Evolutionary conservation across 53 echinoderm and acorn worm genomes (phyloP).

Genomic region (Apostichopus leukothele): DNA sequence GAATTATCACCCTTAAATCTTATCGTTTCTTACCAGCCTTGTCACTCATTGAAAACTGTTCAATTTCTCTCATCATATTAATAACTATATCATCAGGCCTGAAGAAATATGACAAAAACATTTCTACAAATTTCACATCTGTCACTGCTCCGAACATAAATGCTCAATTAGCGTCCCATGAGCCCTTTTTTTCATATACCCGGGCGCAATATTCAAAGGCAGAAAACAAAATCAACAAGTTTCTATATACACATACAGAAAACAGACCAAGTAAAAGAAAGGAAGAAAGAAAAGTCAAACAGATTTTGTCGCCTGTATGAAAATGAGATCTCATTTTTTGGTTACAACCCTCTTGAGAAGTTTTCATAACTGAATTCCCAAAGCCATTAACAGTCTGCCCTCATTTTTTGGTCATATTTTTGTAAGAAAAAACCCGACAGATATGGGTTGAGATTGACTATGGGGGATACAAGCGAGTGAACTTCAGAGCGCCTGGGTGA

Average conservation of each 20-base stretch:
- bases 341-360: slow-evolving; percentile 31
- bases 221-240: slow-evolving; percentile 33
- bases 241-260: background rate
- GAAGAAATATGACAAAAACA: slow-evolving; percentile 28
- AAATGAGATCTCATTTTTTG: slow-evolving; percentile 35
- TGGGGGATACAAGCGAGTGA: slow-evolving; percentile 38
- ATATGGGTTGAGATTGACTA: slow-evolving; percentile 38
- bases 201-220: slow-evolving; percentile 3
- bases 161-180: slow-evolving; percentile 32
- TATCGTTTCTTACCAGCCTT: background rate
- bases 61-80: background rate
- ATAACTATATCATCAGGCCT: background rate
- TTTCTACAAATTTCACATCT: slow-evolving; percentile 15
- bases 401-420: slow-evolving; percentile 28
- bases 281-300: background rate
- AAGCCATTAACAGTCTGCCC: slow-evolving; percentile 38
- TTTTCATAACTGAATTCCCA: slow-evolving; percentile 40
- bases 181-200: background rate
- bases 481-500: slow-evolving; percentile 27
- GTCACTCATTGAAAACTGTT: background rate
- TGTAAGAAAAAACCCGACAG: slow-evolving; percentile 18
- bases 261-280: background rate
- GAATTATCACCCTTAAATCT: background rate
- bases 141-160: slow-evolving; percentile 10
- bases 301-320: slow-evolving; percentile 1